Evolutionary conservation across 2,113 vertebrate species (phyloP).

Genomic region (Coptodon bakossiorum): DNA sequence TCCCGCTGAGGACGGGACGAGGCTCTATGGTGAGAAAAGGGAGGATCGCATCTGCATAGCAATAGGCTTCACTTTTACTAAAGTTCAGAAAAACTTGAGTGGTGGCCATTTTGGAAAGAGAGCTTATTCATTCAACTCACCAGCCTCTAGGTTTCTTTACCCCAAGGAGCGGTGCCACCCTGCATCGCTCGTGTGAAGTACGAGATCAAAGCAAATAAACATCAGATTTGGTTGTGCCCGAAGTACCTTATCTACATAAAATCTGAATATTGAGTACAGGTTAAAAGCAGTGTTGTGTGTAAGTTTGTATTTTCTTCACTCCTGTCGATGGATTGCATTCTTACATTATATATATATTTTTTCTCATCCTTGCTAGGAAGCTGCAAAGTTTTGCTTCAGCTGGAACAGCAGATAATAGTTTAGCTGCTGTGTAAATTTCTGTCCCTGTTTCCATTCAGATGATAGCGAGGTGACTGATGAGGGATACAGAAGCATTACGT

Average conservation of each 20-base stretch:
- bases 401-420: slow-evolving; percentile 27
- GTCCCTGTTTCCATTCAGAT: not conserved
- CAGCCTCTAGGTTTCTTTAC: not conserved
- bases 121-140: not conserved
- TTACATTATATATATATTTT: not conserved
- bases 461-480: slow-evolving; percentile 15
- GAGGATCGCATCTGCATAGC: slow-evolving; percentile 25
- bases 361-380: not conserved
- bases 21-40: slow-evolving; percentile 6
- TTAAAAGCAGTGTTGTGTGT: not conserved
- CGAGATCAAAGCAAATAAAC: not conserved
- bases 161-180: not conserved
- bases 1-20: slow-evolving; percentile 27
- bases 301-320: not conserved
- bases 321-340: not conserved
- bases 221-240: not conserved
- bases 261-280: not conserved
- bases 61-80: slow-evolving; percentile 39
- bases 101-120: slow-evolving; percentile 19
- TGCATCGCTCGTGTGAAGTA: not conserved
- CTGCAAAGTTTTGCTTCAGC: slow-evolving; percentile 2
- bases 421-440: slow-evolving; percentile 4
- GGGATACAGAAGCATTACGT: slow-evolving; percentile 4
- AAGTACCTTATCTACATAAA: not conserved
- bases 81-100: slow-evolving; percentile 15